Conservation (phyloP, 2,113 vertebrate genomes). For the Aphyosemion australe region DNA sequence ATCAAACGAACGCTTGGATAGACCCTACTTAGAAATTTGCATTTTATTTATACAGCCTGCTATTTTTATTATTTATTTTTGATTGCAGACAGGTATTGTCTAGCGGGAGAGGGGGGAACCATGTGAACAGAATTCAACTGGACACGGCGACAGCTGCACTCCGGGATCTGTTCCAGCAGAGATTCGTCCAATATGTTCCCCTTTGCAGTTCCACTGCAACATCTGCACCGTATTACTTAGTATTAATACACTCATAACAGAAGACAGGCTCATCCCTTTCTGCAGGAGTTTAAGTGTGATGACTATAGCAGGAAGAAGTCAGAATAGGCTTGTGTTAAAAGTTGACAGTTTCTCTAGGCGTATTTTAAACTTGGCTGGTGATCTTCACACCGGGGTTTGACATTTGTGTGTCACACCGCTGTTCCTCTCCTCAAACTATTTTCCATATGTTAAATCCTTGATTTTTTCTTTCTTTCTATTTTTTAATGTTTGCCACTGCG, state of each 20-base stretch:
- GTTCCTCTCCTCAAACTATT: conserved; percentile 35
- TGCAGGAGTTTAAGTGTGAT: conserved; percentile 57
- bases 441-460: conserved; percentile 45
- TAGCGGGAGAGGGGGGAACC: conserved; percentile 74
- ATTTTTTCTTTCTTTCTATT: not conserved
- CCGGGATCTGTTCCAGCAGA: conserved; percentile 72
- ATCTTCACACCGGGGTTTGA: conserved; percentile 62
- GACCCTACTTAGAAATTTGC: conserved; percentile 72
- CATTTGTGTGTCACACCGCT: conserved; percentile 50
- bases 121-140: conserved; percentile 87
- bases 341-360: conserved; percentile 39
- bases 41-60: conserved; percentile 78
- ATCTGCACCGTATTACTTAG: conserved; percentile 72
- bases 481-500: not conserved
- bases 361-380: conserved; percentile 56
- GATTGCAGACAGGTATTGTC: conserved; percentile 83
- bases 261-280: conserved; percentile 56
- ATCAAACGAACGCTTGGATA: conserved; percentile 75
- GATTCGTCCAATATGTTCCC: conserved; percentile 69
- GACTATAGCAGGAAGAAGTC: conserved; percentile 56
- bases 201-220: conserved; percentile 64
- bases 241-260: conserved; percentile 74
- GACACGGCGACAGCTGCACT: conserved; percentile 84
- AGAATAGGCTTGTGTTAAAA: conserved; percentile 41
- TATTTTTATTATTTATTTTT: conserved; percentile 42